These are phyloP conservation scores for Limnodromus scolopaceus DNA, from an alignment of 2,797 vertebrate species.

Conservation along the genomic window DNA sequence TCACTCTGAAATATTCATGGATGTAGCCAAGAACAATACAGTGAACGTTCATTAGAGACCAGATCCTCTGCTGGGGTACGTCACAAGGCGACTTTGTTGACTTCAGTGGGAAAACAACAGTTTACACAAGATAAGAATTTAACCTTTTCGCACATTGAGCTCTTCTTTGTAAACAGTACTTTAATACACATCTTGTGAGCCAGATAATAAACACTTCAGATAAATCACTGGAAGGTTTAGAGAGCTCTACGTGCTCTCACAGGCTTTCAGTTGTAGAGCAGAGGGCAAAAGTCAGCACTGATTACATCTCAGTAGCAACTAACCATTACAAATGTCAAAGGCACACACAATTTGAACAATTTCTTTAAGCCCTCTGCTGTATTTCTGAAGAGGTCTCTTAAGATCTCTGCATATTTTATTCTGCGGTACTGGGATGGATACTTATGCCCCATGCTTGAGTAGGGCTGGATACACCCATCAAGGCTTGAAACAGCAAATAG, in stretches of 20 bases:
- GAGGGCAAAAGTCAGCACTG: not conserved
- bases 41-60: not conserved
- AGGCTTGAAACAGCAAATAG: not conserved
- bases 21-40: constrained; percentile 35
- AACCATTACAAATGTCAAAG: not conserved
- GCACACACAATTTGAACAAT: not conserved
- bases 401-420: not conserved
- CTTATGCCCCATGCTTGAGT: not conserved
- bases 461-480: not conserved
- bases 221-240: not conserved
- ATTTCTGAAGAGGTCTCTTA: not conserved
- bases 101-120: constrained; percentile 7
- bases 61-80: not conserved
- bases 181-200: not conserved
- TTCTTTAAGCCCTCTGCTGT: not conserved
- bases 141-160: not conserved
- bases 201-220: constrained; percentile 20
- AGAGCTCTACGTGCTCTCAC: not conserved
- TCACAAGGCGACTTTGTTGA: not conserved
- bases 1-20: constrained; percentile 15
- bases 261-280: not conserved
- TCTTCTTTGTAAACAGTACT: not conserved
- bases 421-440: not conserved
- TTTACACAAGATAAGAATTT: constrained; percentile 22
- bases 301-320: not conserved